phyloP scores from a whole-genome alignment of 2,888 invertebrate genomes.

The Acanthosepion lycidas region DNA sequence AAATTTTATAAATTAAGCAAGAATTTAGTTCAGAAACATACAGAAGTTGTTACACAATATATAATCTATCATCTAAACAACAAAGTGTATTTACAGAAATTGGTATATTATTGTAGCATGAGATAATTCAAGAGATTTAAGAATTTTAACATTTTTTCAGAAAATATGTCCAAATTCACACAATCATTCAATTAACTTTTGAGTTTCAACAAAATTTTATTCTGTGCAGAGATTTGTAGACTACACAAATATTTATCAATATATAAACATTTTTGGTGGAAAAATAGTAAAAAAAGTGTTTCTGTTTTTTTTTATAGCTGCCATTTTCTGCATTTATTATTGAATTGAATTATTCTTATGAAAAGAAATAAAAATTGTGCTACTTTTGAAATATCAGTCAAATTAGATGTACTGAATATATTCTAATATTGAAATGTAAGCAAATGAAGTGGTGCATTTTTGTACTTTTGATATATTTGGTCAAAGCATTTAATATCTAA shows the following conservation, averaged over 20 bases:
- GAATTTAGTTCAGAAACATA: too few relatives aligned
- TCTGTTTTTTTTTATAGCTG: background rate
- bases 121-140: too few relatives aligned
- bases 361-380: background rate
- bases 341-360: background rate
- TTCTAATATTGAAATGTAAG: background rate
- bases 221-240: background rate
- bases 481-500: background rate
- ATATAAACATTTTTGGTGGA: background rate
- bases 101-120: too few relatives aligned
- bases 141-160: too few relatives aligned
- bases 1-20: too few relatives aligned
- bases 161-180: background rate
- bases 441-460: background rate
- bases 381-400: background rate
- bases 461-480: background rate
- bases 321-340: background rate
- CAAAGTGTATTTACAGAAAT: too few relatives aligned
- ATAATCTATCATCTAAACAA: too few relatives aligned
- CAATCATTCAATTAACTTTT: background rate
- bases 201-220: background rate
- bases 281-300: constrained; percentile 5
- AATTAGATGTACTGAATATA: background rate
- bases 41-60: too few relatives aligned
- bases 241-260: background rate